Base-by-base conservation (phyloP, 30 jellyfish, hydroid and myxozoan species). In the Catostylus mosaicus region DNA sequence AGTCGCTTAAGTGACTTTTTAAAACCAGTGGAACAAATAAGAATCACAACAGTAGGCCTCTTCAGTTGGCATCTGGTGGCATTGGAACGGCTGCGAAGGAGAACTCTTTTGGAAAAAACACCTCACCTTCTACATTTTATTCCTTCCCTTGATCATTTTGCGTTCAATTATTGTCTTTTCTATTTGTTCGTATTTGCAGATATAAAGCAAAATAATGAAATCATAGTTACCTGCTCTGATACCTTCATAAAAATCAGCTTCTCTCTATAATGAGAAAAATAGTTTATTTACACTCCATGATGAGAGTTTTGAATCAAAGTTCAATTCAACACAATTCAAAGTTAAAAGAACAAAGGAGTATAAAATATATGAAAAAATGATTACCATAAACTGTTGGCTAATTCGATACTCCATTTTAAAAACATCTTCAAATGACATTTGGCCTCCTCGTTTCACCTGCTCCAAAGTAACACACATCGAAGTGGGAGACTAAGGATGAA, bases 381-480 rank as follows among this genome's bases (percentile, higher is more conserved):
- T 52, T 75, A 84, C 97, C 97, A 90, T 90, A 65, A 84, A 90
- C 30, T 48, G 50, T 47, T 90, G 97, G 54, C 96, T 84, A 10
- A 90, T 90, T 26, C 97, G 79, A 64, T 90, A 90, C 60, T 90
- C 97, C 97, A 90, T 90, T 29, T 64, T 78, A 48, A 90, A 76
- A 36, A 66, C 83, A 26, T 90, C 96, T 2, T 75, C 88, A 40
- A 90, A 80, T 30, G 87, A 61, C 77, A 90, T 22, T 24, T 73
- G 66, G 18, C 75, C 85, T 3, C 97, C 97, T 22, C 75, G 65
- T 72, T 47, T 85, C 38, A 90, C 24, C 48, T 90, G 97, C 34
- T 82, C 71, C 73, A 90, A 30, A 26, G 97, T 72, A 27, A 90
- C 93, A 50, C 92, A 84, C 97, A 90, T 83, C n/a, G 97, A 84